These are phyloP conservation scores for Schmidtea mediterranea DNA, from an alignment of 1,140 invertebrate species.

Conservation along the genomic window DNA sequence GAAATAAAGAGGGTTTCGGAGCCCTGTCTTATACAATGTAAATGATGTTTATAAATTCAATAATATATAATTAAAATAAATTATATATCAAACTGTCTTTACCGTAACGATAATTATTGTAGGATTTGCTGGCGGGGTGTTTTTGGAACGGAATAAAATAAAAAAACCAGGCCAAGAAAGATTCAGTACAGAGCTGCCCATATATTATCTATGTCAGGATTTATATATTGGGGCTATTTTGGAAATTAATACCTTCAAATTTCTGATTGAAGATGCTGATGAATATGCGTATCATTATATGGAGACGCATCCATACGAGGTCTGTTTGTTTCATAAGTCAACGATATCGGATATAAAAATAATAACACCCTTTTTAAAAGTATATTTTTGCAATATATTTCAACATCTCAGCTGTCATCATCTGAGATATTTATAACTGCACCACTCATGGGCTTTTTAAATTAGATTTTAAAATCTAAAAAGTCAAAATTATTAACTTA, in stretches of 20 bases:
- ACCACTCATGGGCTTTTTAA: too few species aligned
- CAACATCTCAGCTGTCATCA: too few species aligned
- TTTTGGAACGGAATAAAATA: conserved; percentile 38
- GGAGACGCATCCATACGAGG: conserved; percentile 30
- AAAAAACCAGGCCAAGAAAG: conserved; percentile 39
- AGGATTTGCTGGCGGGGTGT: conserved; percentile 37
- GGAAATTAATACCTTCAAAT: conserved; percentile 44
- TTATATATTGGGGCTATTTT: conserved; percentile 50
- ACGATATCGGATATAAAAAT: too few species aligned
- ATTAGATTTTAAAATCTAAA: too few species aligned
- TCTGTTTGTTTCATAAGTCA: background rate
- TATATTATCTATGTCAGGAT: conserved; percentile 42
- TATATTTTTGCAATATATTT: too few species aligned
- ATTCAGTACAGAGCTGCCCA: conserved; percentile 34
- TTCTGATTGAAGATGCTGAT: conserved; percentile 47
- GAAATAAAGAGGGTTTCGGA: background rate
- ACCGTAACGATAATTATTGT: background rate
- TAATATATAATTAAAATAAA: conserved; percentile 1
- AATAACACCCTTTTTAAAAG: too few species aligned
- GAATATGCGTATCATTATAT: conserved; percentile 57
- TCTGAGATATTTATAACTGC: too few species aligned
- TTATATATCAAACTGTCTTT: background rate
- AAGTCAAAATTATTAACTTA: too few species aligned
- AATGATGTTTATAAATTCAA: background rate
- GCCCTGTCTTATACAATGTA: background rate